Evolutionary conservation across 2,797 vertebrate genomes (phyloP).

Genomic region (Morus bassanus): DNA sequence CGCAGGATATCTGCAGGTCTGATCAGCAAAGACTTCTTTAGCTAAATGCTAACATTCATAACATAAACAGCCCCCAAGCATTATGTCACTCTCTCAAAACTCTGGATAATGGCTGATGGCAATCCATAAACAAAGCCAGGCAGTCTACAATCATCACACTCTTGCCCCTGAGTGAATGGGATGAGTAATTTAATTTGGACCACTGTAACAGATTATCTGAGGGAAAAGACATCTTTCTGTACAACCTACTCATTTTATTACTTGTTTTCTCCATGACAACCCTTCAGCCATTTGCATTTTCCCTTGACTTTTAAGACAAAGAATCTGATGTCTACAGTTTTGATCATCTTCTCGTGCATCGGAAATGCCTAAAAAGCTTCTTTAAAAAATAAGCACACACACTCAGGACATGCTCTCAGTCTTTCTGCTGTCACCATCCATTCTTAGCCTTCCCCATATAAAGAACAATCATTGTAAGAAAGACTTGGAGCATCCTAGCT

Average conservation of each 20-base stretch:
- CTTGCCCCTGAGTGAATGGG: not conserved
- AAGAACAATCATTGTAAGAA: not conserved
- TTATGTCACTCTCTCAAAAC: not conserved
- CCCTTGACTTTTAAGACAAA: not conserved
- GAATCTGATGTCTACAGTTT: not conserved
- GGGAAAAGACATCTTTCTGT: not conserved
- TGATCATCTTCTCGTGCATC: not conserved
- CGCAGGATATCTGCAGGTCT: not conserved
- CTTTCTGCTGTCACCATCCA: not conserved
- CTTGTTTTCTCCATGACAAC: not conserved
- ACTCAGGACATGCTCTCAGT: not conserved
- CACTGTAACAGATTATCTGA: not conserved
- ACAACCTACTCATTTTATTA: not conserved
- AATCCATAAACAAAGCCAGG: not conserved
- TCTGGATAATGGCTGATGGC: not conserved
- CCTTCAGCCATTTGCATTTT: not conserved
- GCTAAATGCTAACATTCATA: not conserved
- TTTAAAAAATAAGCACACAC: not conserved
- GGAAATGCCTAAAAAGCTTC: not conserved
- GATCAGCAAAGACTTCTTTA: not conserved
- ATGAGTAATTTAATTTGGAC: not conserved
- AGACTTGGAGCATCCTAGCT: not conserved
- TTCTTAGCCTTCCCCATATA: not conserved
- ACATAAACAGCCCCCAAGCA: not conserved
- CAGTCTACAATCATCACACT: not conserved